These are phyloP conservation scores for Oreohelix idahoensis DNA, from an alignment of 1,140 invertebrate genomes.

Conservation along the genomic window DNA sequence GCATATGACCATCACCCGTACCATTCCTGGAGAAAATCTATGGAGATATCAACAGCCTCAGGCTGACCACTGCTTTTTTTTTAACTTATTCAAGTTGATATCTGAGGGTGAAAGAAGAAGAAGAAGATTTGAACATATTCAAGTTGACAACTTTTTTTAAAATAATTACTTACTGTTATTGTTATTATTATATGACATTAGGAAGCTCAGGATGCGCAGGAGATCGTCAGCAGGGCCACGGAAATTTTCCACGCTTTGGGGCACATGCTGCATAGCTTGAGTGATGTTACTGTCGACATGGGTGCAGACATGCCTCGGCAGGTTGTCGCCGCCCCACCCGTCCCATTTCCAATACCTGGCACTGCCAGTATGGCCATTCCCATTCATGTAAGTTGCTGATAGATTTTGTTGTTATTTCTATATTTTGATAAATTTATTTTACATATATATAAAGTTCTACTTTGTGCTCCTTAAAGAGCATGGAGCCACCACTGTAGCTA, in stretches of 20 bases:
- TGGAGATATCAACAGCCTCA: no score
- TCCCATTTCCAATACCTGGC: conserved; percentile 13
- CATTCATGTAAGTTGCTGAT: conserved; percentile 23
- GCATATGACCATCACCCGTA: no score
- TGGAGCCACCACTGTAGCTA: no score
- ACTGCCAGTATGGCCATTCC: conserved; percentile 33
- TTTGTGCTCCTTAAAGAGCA: no score
- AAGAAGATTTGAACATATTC: no score
- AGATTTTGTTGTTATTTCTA: neutral
- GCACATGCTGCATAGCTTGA: conserved; percentile 89
- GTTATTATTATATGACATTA: conserved; percentile 35
- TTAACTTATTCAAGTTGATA: no score
- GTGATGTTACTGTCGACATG: conserved; percentile 86
- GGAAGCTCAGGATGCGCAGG: conserved; percentile 73
- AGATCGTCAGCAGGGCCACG: conserved; percentile 81
- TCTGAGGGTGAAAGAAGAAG: no score
- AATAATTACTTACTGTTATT: no score
- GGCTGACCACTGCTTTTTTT: no score
- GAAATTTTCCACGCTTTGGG: conserved; percentile 87
- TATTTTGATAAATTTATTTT: neutral
- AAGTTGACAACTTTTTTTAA: no score
- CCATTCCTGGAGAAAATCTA: no score
- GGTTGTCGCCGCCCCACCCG: neutral
- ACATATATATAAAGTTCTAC: no score
- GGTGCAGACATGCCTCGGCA: conserved; percentile 80